These are phyloP conservation scores for Cyrtorhinus lividipennis DNA, from an alignment of 1,140 invertebrate species.

Conservation along the genomic window DNA sequence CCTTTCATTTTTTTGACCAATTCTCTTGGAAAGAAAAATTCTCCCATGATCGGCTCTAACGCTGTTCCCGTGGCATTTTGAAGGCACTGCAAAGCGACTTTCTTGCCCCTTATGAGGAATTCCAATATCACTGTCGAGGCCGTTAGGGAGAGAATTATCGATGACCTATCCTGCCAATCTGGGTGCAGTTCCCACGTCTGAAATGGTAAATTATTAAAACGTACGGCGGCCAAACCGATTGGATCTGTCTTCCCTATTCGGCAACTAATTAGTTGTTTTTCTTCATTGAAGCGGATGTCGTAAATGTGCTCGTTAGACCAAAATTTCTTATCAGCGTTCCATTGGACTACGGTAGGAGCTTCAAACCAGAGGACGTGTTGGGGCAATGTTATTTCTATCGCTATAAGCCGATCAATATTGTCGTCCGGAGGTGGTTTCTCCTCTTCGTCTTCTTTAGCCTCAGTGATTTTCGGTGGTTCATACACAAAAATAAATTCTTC, in stretches of 20 bases:
- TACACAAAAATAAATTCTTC: constrained; percentile 21
- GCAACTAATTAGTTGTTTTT: constrained; percentile 39
- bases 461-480: constrained; percentile 19
- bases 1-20: constrained; percentile 46
- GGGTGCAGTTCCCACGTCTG: constrained; percentile 73
- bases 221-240: constrained; percentile 53
- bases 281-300: constrained; percentile 69
- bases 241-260: constrained; percentile 31
- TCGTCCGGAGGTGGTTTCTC: constrained; percentile 16
- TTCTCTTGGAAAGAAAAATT: constrained; percentile 35
- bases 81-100: constrained; percentile 38
- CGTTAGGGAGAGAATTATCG: constrained; percentile 43
- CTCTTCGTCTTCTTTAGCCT: constrained; percentile 20
- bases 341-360: constrained; percentile 60
- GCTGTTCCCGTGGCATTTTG: constrained; percentile 39
- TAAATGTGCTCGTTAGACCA: constrained; percentile 66
- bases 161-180: constrained; percentile 38
- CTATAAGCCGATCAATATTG: constrained; percentile 17
- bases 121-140: constrained; percentile 53
- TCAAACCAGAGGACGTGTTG: constrained; percentile 68
- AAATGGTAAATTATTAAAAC: constrained; percentile 54
- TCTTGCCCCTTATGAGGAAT: constrained; percentile 36
- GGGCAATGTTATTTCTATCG: constrained; percentile 40
- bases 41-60: constrained; percentile 37
- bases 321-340: constrained; percentile 40